Evolutionary conservation across 2,797 vertebrate genomes (phyloP).

Genomic region (Cryptoblepharus egeriae): DNA sequence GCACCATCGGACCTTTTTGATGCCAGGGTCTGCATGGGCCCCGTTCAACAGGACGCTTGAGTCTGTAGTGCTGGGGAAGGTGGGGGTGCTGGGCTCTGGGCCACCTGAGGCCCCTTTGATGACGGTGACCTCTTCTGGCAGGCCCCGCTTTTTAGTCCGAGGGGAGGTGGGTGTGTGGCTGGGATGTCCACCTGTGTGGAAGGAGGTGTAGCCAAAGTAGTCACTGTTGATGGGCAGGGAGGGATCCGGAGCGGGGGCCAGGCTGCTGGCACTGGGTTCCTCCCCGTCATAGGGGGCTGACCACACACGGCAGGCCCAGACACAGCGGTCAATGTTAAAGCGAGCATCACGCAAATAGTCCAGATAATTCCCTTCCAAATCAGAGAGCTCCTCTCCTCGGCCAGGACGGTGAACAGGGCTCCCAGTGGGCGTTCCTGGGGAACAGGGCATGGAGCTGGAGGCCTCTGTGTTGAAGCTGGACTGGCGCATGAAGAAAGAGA

Average conservation of each 20-base stretch:
- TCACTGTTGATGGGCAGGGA: slow-evolving; percentile 74
- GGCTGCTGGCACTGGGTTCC: slow-evolving; percentile 77
- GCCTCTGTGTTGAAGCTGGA: slow-evolving; percentile 71
- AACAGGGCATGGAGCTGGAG: slow-evolving; percentile 51
- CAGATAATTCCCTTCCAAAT: slow-evolving; percentile 91
- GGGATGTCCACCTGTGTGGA: accelerated
- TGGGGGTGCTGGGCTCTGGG: accelerated
- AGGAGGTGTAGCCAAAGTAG: slow-evolving; percentile 48
- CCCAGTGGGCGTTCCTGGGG: slow-evolving; percentile 75
- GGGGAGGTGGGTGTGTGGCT: slow-evolving; percentile 70
- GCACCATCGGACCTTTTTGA: slow-evolving; percentile 91
- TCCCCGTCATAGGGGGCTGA: slow-evolving; percentile 95
- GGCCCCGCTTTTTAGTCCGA: slow-evolving; percentile 91
- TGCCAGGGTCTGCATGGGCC: slow-evolving; percentile 70
- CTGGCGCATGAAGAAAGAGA: slow-evolving; percentile 92
- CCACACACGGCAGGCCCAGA: slow-evolving; percentile 91
- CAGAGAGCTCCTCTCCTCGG: slow-evolving; percentile 78
- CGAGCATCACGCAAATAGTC: slow-evolving; percentile 92
- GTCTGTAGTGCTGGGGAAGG: accelerated
- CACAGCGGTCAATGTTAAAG: slow-evolving; percentile 85
- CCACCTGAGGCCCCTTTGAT: neutral
- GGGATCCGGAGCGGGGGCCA: slow-evolving; percentile 57
- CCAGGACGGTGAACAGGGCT: slow-evolving; percentile 81
- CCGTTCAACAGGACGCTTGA: slow-evolving; percentile 78
- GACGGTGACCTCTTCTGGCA: slow-evolving; percentile 77